A percentile compares a stretch with the other conserved stretches of the same genome.
Evolutionary conservation across 2,888 invertebrate species (phyloP).

Genomic region (Microctonus hyperodae): DNA sequence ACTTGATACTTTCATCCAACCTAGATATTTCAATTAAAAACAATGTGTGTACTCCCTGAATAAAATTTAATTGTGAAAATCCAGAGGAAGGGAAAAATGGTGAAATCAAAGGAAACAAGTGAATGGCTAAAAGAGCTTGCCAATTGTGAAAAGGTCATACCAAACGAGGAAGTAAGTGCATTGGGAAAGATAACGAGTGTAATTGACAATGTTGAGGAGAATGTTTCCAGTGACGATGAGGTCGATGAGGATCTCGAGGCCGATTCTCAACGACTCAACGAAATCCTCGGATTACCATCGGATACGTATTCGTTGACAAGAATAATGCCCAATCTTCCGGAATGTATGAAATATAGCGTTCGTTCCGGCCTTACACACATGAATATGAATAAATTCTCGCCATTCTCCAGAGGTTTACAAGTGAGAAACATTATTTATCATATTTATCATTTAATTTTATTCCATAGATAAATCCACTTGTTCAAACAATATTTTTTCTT

Average conservation of each 20-base stretch:
- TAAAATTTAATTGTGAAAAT: constrained; percentile 6
- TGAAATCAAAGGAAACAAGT: constrained; percentile 24
- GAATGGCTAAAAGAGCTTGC: constrained; percentile 43
- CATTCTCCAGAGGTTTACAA: constrained; percentile 58
- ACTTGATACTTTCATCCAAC: too few relatives aligned
- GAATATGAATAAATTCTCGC: constrained; percentile 52
- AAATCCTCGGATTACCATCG: constrained; percentile 48
- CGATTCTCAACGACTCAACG: constrained; percentile 49
- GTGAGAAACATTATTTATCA: constrained; percentile 40
- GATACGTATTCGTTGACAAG: constrained; percentile 53
- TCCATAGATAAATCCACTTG: not conserved
- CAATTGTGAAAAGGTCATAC: constrained; percentile 46
- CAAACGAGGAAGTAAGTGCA: constrained; percentile 42
- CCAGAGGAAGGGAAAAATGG: constrained; percentile 19
- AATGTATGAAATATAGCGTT: constrained; percentile 50
- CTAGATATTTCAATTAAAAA: not conserved
- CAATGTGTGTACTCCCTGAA: not conserved
- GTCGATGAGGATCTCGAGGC: constrained; percentile 49
- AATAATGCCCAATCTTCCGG: constrained; percentile 49
- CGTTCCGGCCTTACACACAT: constrained; percentile 54
- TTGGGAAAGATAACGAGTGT: constrained; percentile 41
- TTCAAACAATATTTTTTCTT: not conserved
- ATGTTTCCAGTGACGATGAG: constrained; percentile 48
- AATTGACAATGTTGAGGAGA: constrained; percentile 42
- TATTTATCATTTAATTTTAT: not conserved